Evolutionary conservation across 23 tunicate species (phyloP), one percentile per base, ranked within the genome.

Genomic region (Trididemnum clinides): DNA sequence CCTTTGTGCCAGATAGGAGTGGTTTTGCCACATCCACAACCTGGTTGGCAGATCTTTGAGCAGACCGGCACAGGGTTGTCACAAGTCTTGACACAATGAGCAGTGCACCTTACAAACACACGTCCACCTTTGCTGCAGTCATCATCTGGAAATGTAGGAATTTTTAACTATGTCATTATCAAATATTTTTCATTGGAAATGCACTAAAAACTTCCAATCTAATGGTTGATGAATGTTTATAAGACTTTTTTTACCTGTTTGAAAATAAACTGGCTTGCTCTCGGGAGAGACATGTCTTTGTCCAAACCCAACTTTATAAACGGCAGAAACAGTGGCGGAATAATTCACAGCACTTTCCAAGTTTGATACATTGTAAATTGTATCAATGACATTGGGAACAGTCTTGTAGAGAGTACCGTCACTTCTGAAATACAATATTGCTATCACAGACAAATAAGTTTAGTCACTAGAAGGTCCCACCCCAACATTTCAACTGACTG

Each of bases 21-120:
- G 1, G 33, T 35, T 2, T 1, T 38, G 5, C 80, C 80, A 51
- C 87, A 83, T 27, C 59, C 77, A 69, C 87, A 83, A 1, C 87
- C 87, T 1, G 87, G 69, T 1, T 22, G 1, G 28, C 87, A 83
- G 22, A 30, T 35, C 10, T 66, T 50, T 10, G 36, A 15, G 58
- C 87, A 83, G 1, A 83, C 29, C 0, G 87, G 87, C 18, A 44
- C 66, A 1, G 87, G 87, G 38, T 39, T 27, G 39, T 83, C 87
- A 22, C 87, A 83, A 3, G 79, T 38, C 0, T 18, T 51, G 19
- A 83, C 49, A 33, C 87, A 83, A 29, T 83, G 79, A 0, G 78
- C 65, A 0, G 78, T 2, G 29, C 87, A 83, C 10, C 19, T 27
- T 3, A 36, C 20, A 28, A 1, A 49, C 3, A 70, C 39, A 28